Evolutionary conservation across 2,888 invertebrate species (phyloP), one percentile per base, ranked within the genome.

Genomic region (Parnassius orleans): DNA sequence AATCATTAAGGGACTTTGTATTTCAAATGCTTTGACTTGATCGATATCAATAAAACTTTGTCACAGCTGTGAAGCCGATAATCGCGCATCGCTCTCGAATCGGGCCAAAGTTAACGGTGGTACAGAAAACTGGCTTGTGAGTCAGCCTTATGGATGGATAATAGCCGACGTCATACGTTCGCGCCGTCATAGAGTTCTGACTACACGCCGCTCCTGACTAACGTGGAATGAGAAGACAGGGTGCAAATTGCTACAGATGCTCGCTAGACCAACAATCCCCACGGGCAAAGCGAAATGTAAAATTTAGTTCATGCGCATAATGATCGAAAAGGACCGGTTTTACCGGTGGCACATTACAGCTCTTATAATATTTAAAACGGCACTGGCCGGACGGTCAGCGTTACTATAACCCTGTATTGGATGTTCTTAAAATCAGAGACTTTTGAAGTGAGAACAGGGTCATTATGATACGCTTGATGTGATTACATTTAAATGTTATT

Each of bases 101-200:
- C 71, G 72, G 41, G 68, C 64, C 80, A 70, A 63, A 66, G 61
- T 57, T 84, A 85, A 86, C 86, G 87, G 86, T 85, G 81, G 76
- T 77, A 77, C 77, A 75, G 78, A 70, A 77, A 87, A 87, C 88
- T 74, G 86, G 88, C 84, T 84, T 70, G 72, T 89, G 89, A 89
- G 75, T 89, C 87, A 88, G 68, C 72, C 68, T 53, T 56, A 57
- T 57, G 69, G 67, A 68, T 72, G 74, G 70, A 69, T 71, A 75
- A 71, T 71, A 68, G 68, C n/a, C 64, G 71, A 74, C 80, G 80
- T 83, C 81, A 83, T 76, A 75, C 75, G 79, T 69, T 15, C 69
- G 73, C 76, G 72, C 71, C 62, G 61, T 61, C 33, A 33, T 33
- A 33, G 33, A 33, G 33, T 33, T 33, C 33, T 33, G 33, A 33